Evolutionary conservation across 1,140 invertebrate species (phyloP).

Genomic region (Drosophila ohnishii): DNA sequence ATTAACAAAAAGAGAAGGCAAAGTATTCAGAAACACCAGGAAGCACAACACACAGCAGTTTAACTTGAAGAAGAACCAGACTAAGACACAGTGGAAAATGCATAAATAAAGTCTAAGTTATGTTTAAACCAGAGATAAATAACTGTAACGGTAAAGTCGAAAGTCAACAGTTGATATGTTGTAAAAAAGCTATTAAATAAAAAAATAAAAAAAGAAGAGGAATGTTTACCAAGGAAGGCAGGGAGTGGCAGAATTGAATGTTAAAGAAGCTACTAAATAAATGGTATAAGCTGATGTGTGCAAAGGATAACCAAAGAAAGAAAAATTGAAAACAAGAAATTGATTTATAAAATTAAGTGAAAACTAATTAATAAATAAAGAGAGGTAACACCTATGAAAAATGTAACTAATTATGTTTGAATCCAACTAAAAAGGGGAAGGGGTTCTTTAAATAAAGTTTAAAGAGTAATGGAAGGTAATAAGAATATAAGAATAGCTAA

Average conservation of each 20-base stretch:
- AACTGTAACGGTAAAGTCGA: constrained; percentile 73
- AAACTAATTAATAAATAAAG: constrained; percentile 80
- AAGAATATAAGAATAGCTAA: neutral
- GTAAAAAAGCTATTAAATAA: constrained; percentile 62
- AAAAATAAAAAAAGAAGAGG: constrained; percentile 30
- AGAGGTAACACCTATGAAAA: constrained; percentile 75
- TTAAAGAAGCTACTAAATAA: constrained; percentile 71
- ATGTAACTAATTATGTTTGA: constrained; percentile 49
- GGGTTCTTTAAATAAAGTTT: no score
- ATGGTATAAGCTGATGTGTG: constrained; percentile 51
- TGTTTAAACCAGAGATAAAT: constrained; percentile 72
- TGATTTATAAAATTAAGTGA: constrained; percentile 77
- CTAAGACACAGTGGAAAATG: constrained; percentile 43
- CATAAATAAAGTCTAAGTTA: constrained; percentile 77
- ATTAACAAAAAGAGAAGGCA: constrained; percentile 22
- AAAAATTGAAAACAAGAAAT: constrained; percentile 70
- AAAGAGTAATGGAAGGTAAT: neutral
- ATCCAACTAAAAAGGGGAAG: neutral
- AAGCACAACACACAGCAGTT: constrained; percentile 33
- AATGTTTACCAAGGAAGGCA: constrained; percentile 39
- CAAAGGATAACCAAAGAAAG: constrained; percentile 74
- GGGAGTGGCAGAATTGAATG: constrained; percentile 55
- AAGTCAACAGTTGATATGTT: constrained; percentile 82
- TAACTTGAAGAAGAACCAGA: constrained; percentile 33
- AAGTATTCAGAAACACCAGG: constrained; percentile 61